Evolutionary conservation across 2,113 vertebrate species (phyloP).

Genomic region (Vidua macroura): DNA sequence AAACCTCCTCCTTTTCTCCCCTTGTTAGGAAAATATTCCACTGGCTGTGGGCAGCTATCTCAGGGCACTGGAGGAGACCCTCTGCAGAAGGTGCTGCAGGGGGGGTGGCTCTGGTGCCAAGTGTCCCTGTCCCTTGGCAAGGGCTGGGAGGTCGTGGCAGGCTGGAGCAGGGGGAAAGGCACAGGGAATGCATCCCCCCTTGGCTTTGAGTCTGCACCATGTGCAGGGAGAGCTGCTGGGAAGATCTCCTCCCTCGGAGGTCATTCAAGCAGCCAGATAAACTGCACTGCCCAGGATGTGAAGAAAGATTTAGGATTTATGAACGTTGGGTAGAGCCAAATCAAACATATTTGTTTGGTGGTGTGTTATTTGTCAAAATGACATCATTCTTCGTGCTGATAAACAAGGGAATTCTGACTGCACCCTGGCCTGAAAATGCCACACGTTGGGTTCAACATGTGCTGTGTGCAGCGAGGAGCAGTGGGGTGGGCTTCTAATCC

Average conservation of each 20-base stretch:
- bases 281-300: slow-evolving; percentile 47
- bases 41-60: neutral
- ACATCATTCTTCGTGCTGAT: slow-evolving; percentile 49
- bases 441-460: slow-evolving; percentile 2
- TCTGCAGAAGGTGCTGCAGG: neutral
- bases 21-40: neutral
- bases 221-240: slow-evolving; percentile 28
- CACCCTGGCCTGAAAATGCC: slow-evolving; percentile 33
- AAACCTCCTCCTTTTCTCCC: neutral
- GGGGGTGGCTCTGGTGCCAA: neutral
- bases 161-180: neutral
- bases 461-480: slow-evolving; percentile 14
- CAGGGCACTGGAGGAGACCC: neutral
- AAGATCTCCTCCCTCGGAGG: slow-evolving; percentile 55
- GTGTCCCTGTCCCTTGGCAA: neutral
- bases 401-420: slow-evolving; percentile 52
- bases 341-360: slow-evolving; percentile 64
- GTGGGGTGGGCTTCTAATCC: slow-evolving; percentile 5
- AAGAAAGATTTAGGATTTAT: slow-evolving; percentile 64
- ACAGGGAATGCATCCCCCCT: neutral
- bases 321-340: neutral
- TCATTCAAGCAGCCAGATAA: slow-evolving; percentile 46
- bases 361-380: slow-evolving; percentile 61
- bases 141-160: neutral
- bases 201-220: neutral